A percentile compares a stretch with the other conserved stretches of the same genome.
These are phyloP conservation scores for Cydia fagiglandana DNA, from an alignment of 1,140 invertebrate species.

Conservation along the genomic window DNA sequence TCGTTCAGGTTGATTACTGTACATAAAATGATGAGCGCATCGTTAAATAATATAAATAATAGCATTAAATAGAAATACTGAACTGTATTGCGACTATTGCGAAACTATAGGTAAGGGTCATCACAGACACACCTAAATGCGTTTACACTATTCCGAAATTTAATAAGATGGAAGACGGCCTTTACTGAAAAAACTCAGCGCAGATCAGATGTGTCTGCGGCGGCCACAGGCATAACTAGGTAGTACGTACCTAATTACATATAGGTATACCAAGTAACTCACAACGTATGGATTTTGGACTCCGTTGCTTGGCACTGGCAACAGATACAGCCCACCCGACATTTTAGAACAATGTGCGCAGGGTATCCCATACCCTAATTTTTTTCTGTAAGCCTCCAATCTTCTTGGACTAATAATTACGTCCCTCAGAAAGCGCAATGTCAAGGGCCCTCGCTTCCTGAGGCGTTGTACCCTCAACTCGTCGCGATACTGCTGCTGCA, in stretches of 20 bases:
- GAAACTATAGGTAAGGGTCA: no score
- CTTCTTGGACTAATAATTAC: not conserved
- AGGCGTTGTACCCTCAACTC: constrained; percentile 52
- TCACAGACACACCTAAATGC: no score
- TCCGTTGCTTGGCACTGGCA: not conserved
- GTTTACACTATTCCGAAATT: no score
- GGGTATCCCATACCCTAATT: not conserved
- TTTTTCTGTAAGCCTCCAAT: no score
- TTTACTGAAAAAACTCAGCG: no score
- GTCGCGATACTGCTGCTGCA: constrained; percentile 47
- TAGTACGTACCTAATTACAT: not conserved
- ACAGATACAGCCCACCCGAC: not conserved
- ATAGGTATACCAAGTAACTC: not conserved
- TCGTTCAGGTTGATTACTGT: not conserved
- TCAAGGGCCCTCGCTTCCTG: constrained; percentile 37
- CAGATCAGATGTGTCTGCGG: no score
- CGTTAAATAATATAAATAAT: not conserved
- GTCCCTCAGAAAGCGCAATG: constrained; percentile 30
- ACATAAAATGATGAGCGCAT: not conserved
- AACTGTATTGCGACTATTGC: no score
- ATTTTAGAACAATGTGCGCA: not conserved
- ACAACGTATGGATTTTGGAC: not conserved
- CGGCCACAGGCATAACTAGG: not conserved
- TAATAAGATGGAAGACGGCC: no score
- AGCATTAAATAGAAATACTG: no score